Evolutionary conservation across 2,888 invertebrate genomes (phyloP).

Genomic region (Galeopsomyia nigrocyanea): DNA sequence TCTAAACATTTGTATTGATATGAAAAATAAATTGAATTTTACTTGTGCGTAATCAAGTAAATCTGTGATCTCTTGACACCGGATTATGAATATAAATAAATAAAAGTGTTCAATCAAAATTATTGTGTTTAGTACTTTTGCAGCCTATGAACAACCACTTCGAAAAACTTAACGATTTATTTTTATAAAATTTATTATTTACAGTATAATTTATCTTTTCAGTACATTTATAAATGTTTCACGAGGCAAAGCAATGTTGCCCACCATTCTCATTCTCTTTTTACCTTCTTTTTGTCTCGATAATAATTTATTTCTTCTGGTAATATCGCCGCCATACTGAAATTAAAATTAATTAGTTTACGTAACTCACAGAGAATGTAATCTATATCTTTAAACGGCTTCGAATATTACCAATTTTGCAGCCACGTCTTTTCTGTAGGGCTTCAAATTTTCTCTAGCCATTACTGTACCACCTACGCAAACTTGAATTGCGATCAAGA

Average conservation of each 20-base stretch:
- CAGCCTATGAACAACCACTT: slow-evolving; percentile 14
- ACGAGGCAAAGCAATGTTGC: slow-evolving; percentile 91
- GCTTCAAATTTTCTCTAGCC: slow-evolving; percentile 87
- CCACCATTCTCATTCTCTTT: slow-evolving; percentile 91
- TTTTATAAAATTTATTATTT: slow-evolving; percentile 3
- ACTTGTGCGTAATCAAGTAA: slow-evolving; percentile 36
- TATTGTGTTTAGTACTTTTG: slow-evolving; percentile 16
- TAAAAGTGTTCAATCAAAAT: slow-evolving; percentile 41
- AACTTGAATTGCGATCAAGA: slow-evolving; percentile 88
- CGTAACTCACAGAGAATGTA: slow-evolving; percentile 13
- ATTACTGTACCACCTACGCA: slow-evolving; percentile 82
- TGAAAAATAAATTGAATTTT: slow-evolving; percentile 27
- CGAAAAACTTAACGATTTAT: slow-evolving; percentile 22
- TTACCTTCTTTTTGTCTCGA: slow-evolving; percentile 94
- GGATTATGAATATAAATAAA: slow-evolving; percentile 44
- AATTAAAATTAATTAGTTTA: slow-evolving; percentile 42
- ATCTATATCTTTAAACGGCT: background rate
- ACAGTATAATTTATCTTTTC: slow-evolving; percentile 70
- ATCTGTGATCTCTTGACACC: slow-evolving; percentile 46
- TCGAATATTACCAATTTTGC: slow-evolving; percentile 83
- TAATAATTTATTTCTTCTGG: slow-evolving; percentile 89
- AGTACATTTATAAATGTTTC: slow-evolving; percentile 94
- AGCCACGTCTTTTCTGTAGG: slow-evolving; percentile 92
- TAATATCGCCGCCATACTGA: slow-evolving; percentile 93
- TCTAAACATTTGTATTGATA: slow-evolving; percentile 33